These are phyloP conservation scores for Zaprionus capensis DNA, from an alignment of 1,140 invertebrate genomes.

Conservation along the genomic window DNA sequence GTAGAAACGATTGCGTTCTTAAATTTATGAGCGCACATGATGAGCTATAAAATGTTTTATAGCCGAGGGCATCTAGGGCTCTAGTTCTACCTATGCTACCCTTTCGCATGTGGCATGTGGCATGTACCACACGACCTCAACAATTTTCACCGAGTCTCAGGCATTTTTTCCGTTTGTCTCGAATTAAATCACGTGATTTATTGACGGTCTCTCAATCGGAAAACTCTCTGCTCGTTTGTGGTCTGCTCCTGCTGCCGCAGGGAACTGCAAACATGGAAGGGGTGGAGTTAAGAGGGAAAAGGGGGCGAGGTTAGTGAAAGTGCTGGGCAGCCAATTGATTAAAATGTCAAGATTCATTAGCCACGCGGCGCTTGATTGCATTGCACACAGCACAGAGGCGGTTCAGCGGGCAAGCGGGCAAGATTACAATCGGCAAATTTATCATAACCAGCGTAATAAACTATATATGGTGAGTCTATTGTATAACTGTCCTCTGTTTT, in stretches of 20 bases:
- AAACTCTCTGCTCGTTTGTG: slow-evolving; percentile 33
- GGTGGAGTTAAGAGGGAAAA: not conserved
- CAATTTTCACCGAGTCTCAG: slow-evolving; percentile 55
- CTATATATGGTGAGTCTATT: not conserved
- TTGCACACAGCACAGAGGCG: slow-evolving; percentile 28
- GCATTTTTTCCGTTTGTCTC: slow-evolving; percentile 52
- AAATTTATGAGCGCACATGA: slow-evolving; percentile 79
- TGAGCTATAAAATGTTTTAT: slow-evolving; percentile 82
- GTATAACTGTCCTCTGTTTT: not conserved
- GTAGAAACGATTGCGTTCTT: slow-evolving; percentile 65
- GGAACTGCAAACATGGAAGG: not conserved
- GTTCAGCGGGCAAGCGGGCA: slow-evolving; percentile 25
- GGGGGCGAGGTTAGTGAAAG: slow-evolving; percentile 51
- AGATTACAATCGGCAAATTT: not conserved
- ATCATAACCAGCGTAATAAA: not conserved
- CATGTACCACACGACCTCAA: slow-evolving; percentile 60
- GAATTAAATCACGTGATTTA: slow-evolving; percentile 81
- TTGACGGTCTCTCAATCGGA: slow-evolving; percentile 52
- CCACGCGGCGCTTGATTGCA: slow-evolving; percentile 32
- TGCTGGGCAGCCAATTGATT: slow-evolving; percentile 54
- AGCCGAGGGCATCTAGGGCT: slow-evolving; percentile 28
- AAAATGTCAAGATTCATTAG: slow-evolving; percentile 81
- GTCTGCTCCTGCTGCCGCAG: not conserved
- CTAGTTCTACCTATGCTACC: slow-evolving; percentile 39
- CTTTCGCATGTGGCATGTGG: slow-evolving; percentile 37